Percentiles rank a stretch among this genome's conserved stretches.
Evolutionary conservation across 1,140 invertebrate genomes (phyloP).

Genomic region (Bombus difficillimus): DNA sequence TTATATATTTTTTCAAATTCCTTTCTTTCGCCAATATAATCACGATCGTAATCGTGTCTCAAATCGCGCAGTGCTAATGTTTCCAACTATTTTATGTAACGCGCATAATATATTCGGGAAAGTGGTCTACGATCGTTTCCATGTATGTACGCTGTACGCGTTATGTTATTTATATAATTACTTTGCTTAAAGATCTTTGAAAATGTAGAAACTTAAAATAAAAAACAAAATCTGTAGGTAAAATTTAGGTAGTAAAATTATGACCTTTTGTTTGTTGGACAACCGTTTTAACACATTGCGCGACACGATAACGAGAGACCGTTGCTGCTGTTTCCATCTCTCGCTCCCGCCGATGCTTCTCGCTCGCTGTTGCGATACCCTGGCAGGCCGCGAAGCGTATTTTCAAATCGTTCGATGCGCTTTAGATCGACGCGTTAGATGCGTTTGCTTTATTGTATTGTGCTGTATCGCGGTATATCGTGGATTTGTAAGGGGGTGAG

Average conservation of each 20-base stretch:
- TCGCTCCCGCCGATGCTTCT: neutral
- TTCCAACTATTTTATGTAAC: too few relatives aligned
- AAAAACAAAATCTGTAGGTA: neutral
- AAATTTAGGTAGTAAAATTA: neutral
- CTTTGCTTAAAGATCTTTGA: neutral
- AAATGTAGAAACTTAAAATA: neutral
- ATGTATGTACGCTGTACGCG: too few relatives aligned
- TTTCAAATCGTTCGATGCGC: slow-evolving; percentile 17
- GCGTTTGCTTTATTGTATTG: neutral
- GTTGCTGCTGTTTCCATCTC: neutral
- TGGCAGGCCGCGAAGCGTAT: neutral
- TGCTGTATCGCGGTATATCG: neutral
- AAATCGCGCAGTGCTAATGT: too few relatives aligned
- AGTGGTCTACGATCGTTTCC: too few relatives aligned
- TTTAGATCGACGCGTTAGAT: slow-evolving; percentile 19
- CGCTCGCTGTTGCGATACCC: neutral
- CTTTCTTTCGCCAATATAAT: too few relatives aligned
- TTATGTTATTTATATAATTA: too few relatives aligned
- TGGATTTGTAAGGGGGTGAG: neutral
- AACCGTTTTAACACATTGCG: neutral
- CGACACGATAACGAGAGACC: neutral
- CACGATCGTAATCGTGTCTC: too few relatives aligned
- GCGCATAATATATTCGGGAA: too few relatives aligned
- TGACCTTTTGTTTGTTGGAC: neutral
- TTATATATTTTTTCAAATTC: too few relatives aligned